Conservation (phyloP, 2,797 vertebrate species). For the Coranthus polyacanthus region DNA sequence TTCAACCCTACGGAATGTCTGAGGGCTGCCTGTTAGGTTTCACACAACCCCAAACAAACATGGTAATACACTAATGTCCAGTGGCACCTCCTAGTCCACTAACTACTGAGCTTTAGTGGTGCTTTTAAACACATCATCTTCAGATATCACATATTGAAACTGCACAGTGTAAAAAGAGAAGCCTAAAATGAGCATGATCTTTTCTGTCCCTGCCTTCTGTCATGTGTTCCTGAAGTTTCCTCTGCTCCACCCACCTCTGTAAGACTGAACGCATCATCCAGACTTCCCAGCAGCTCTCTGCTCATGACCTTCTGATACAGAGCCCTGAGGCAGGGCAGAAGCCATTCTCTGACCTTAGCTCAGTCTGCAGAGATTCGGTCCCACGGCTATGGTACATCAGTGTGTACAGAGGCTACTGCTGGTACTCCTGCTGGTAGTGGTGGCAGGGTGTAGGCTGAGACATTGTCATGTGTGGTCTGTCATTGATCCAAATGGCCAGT, state of each 20-base stretch:
- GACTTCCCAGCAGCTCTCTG: constrained; percentile 2
- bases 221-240: background rate
- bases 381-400: constrained; percentile 41
- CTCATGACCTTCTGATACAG: constrained; percentile 69
- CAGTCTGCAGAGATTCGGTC: constrained; percentile 46
- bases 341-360: constrained; percentile 67
- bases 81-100: too few relatives aligned
- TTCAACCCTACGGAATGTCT: too few relatives aligned
- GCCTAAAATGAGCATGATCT: too few relatives aligned
- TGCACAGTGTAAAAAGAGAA: too few relatives aligned
- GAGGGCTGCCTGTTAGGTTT: too few relatives aligned
- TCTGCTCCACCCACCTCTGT: constrained; percentile 1
- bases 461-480: constrained; percentile 14
- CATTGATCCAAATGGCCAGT: constrained; percentile 53
- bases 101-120: too few relatives aligned
- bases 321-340: constrained; percentile 62
- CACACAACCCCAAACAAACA: too few relatives aligned
- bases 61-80: too few relatives aligned
- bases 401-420: constrained; percentile 38
- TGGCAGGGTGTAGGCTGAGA: background rate
- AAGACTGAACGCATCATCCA: constrained; percentile 7
- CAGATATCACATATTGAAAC: too few relatives aligned
- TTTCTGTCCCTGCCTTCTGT: too few relatives aligned
- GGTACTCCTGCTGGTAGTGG: too few relatives aligned
- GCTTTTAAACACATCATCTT: too few relatives aligned